Evolutionary conservation across 1,140 invertebrate species (phyloP).

Genomic region (Lanistes nyassanus): DNA sequence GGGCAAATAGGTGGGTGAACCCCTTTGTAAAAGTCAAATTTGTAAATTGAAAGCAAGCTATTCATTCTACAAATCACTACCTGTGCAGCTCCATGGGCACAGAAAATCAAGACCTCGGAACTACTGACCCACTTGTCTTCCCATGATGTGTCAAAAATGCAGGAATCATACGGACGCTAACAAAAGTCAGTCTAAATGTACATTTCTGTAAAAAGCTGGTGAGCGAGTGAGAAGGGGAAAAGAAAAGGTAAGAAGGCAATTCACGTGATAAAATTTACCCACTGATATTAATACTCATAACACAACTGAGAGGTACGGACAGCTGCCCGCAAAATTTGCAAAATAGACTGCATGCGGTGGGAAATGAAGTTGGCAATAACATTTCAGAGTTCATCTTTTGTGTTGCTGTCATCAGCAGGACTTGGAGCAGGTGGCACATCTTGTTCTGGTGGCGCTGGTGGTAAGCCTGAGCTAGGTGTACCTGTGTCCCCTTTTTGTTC

Average conservation of each 20-base stretch:
- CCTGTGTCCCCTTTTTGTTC: conserved; percentile 11
- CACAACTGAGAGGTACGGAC: neutral
- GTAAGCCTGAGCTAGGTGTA: neutral
- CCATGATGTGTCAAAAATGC: too few relatives aligned
- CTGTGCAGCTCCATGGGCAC: too few relatives aligned
- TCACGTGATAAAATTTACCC: neutral
- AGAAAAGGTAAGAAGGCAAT: neutral
- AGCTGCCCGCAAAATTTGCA: too few relatives aligned
- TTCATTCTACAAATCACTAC: too few relatives aligned
- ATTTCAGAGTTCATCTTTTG: conserved; percentile 20
- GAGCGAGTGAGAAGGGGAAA: neutral
- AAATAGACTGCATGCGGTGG: neutral
- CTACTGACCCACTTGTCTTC: too few relatives aligned
- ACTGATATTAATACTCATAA: too few relatives aligned
- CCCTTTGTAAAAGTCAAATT: too few relatives aligned
- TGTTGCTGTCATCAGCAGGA: neutral
- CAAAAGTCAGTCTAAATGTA: too few relatives aligned
- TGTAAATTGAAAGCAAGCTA: too few relatives aligned
- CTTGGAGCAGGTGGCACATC: neutral
- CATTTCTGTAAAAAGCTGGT: neutral
- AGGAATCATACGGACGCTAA: too few relatives aligned
- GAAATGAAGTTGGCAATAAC: neutral
- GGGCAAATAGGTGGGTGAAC: too few relatives aligned
- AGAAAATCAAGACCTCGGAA: too few relatives aligned
- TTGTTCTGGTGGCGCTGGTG: neutral